Evolutionary conservation across 2,888 invertebrate genomes (phyloP).

Genomic region (Coleophora flavipennella): DNA sequence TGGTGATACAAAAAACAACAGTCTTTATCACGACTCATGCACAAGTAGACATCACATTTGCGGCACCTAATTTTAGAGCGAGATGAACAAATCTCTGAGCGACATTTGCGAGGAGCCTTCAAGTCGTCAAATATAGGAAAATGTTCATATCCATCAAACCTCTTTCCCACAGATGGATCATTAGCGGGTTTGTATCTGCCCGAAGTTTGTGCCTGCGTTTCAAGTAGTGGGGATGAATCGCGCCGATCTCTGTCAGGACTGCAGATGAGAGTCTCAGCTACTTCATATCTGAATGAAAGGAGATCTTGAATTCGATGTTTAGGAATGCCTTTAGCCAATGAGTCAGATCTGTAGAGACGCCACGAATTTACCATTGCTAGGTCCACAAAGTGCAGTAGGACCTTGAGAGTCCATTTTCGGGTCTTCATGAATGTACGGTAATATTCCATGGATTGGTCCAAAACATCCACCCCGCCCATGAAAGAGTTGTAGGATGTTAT

Average conservation of each 20-base stretch:
- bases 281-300: slow-evolving; percentile 4
- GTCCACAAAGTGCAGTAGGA: slow-evolving; percentile 22
- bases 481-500: slow-evolving; percentile 15
- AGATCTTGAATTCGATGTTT: slow-evolving; percentile 2
- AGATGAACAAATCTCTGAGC: background rate
- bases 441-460: slow-evolving; percentile 13
- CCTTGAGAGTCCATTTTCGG: slow-evolving; percentile 26
- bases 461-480: slow-evolving; percentile 16
- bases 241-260: slow-evolving; percentile 7
- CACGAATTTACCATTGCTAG: slow-evolving; percentile 21
- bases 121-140: slow-evolving; percentile 10
- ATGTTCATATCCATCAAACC: slow-evolving; percentile 12
- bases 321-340: background rate
- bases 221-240: slow-evolving; percentile 1
- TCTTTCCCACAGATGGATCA: slow-evolving; percentile 7
- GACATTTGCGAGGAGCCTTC: slow-evolving; percentile 6
- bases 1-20: background rate
- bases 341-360: slow-evolving; percentile 17
- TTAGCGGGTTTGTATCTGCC: slow-evolving; percentile 6
- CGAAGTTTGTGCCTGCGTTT: slow-evolving; percentile 1
- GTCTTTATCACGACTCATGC: background rate
- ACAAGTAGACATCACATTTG: slow-evolving; percentile 1
- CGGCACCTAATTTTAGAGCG: slow-evolving; percentile 1
- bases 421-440: slow-evolving; percentile 20
- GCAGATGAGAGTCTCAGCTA: slow-evolving; percentile 6